Evolutionary conservation across 2,113 vertebrate genomes (phyloP).

Genomic region (Alexandromys fortis): DNA sequence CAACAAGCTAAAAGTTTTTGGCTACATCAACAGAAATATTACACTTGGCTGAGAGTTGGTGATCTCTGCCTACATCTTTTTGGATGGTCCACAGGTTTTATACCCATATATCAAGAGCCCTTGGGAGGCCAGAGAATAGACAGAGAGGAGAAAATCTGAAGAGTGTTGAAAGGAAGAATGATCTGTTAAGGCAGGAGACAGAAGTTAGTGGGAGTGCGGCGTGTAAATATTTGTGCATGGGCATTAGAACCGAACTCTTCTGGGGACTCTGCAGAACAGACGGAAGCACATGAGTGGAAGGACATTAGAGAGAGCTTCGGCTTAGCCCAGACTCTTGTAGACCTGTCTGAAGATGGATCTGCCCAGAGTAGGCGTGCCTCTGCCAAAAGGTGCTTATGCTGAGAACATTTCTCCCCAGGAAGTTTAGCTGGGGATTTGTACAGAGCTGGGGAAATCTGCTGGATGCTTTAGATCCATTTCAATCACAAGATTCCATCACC

Average conservation of each 20-base stretch:
- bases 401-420: background rate
- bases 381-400: background rate
- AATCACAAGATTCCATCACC: background rate
- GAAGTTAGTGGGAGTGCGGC: background rate
- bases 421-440: background rate
- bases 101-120: background rate
- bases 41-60: background rate
- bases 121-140: background rate
- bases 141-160: background rate
- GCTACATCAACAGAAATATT: background rate
- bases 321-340: background rate
- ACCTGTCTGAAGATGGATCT: background rate
- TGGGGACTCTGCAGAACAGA: background rate
- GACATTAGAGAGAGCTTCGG: background rate
- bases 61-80: background rate
- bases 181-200: background rate
- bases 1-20: background rate
- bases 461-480: background rate
- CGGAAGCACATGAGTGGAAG: background rate
- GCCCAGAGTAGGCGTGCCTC: background rate
- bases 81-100: background rate
- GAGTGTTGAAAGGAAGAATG: background rate
- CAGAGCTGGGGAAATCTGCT: background rate
- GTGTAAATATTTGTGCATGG: background rate
- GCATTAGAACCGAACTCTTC: background rate